Conservation (phyloP, 2,113 vertebrate genomes). For the Psittacus erithacus region DNA sequence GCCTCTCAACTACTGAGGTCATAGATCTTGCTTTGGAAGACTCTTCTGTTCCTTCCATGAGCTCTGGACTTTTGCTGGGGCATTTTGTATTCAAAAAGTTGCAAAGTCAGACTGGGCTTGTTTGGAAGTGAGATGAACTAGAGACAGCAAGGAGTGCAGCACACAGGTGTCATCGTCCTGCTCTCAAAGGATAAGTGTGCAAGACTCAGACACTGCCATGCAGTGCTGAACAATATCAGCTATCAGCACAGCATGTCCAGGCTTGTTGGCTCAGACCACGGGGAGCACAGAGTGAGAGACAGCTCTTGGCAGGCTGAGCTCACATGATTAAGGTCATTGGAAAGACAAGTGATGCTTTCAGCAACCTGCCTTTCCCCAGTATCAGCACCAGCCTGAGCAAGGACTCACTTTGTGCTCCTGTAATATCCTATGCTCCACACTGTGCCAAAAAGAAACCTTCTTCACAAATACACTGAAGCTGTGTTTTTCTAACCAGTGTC, state of each 20-base stretch:
- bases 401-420: not conserved
- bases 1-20: not conserved
- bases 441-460: conserved; percentile 20
- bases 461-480: not conserved
- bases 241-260: not conserved
- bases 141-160: not conserved
- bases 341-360: conserved; percentile 49
- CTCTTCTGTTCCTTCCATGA: not conserved
- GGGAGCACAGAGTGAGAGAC: not conserved
- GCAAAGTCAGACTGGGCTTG: not conserved
- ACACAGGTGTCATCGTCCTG: not conserved
- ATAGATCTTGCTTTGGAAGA: not conserved
- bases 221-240: rapidly evolving
- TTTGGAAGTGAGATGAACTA: not conserved
- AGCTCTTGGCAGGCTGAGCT: conserved; percentile 46
- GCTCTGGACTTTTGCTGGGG: not conserved
- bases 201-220: not conserved
- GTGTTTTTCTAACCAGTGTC: not conserved
- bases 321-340: conserved; percentile 15
- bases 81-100: not conserved
- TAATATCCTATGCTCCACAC: rapidly evolving
- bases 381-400: not conserved
- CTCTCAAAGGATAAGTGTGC: not conserved
- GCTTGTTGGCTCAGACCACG: not conserved
- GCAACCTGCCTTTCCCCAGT: not conserved